Evolutionary conservation across 2,797 vertebrate species (phyloP).

Genomic region (Gymnodraco acuticeps): DNA sequence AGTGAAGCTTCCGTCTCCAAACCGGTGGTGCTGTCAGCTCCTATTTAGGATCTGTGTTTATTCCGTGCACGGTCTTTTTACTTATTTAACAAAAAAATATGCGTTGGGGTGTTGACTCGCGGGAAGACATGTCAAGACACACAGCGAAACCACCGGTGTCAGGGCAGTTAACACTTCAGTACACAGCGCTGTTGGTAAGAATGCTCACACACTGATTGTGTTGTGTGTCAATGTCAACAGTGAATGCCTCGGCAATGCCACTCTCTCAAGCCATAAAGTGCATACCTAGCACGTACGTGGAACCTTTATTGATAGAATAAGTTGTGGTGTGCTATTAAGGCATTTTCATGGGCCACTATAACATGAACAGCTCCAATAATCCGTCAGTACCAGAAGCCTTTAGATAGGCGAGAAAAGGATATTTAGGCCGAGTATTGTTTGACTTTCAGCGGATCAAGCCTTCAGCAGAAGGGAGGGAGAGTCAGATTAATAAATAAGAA

Average conservation of each 20-base stretch:
- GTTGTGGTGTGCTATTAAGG: slow-evolving; percentile 3
- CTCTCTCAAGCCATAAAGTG: not conserved
- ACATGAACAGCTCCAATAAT: slow-evolving; percentile 9
- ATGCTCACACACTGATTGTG: slow-evolving; percentile 63
- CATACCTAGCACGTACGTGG: slow-evolving; percentile 1
- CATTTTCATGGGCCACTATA: slow-evolving; percentile 21
- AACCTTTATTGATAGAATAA: slow-evolving; percentile 20
- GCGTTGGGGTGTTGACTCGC: slow-evolving; percentile 63
- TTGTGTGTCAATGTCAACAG: slow-evolving; percentile 66
- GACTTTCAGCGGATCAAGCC: slow-evolving; percentile 64
- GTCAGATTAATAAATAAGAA: slow-evolving; percentile 81
- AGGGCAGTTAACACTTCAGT: slow-evolving; percentile 77
- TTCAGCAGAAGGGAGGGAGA: slow-evolving; percentile 58
- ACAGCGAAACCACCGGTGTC: slow-evolving; percentile 69
- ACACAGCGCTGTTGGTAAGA: slow-evolving; percentile 62
- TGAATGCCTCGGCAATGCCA: slow-evolving; percentile 11
- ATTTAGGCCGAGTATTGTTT: slow-evolving; percentile 56
- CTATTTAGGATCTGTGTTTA: slow-evolving; percentile 76
- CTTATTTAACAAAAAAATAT: slow-evolving; percentile 82
- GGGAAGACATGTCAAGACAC: slow-evolving; percentile 68
- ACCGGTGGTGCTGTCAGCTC: slow-evolving; percentile 74
- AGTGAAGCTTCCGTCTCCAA: slow-evolving; percentile 61
- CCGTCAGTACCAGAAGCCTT: slow-evolving; percentile 10
- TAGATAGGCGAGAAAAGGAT: slow-evolving; percentile 1
- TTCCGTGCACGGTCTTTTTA: slow-evolving; percentile 70